Evolutionary conservation across 1,140 invertebrate species (phyloP), one percentile per base, ranked within the genome.

Genomic region (Rhopalosiphum padi): DNA sequence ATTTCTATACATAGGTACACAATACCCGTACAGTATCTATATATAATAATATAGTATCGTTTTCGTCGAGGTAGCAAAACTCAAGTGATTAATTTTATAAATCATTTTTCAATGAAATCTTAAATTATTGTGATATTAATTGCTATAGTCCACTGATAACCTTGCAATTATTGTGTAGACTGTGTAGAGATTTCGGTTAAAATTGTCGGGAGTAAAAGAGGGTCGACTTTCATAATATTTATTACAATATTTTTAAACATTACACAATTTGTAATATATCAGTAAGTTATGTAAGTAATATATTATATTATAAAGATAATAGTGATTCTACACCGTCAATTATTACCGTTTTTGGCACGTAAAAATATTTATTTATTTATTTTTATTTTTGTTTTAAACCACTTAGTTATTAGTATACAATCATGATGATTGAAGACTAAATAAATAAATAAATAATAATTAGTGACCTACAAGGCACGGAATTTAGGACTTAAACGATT

Each of bases 41-140:
- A 88, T 51, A 88, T n/a, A 88, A 68, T 68, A 30, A 68, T 68
- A 68, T 68, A 68, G 60, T 68, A n/a, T 11, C 60, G 30, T 77
- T 77, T 77, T n/a, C n/a, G 30, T 18, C 30, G 3, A 18, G 60
- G n/a, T 18, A 77, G 60, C 60, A 77, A n/a, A 77, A 77, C 15
- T 77, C 30, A 18, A 77, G 15, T n/a, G 60, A n/a, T n/a, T n/a
- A 77, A n/a, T 77, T 77, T 18, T 11, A 68, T 68, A 68, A n/a
- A 68, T n/a, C 60, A n/a, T n/a, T 77, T 68, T 77, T 77, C 18
- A 15, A 77, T n/a, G 60, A 77, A 77, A 77, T n/a, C 60, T 77
- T 77, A 77, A 77, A 77, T 6, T 18, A 18, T 77, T 15, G 15
- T 77, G 6, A n/a, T 35, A 21, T 51, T 51, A 5, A n/a, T n/a